Percentiles rank a stretch among this genome's conserved stretches.
Conservation (phyloP, 2,888 invertebrate species). For the Tetranychus truncatus region DNA sequence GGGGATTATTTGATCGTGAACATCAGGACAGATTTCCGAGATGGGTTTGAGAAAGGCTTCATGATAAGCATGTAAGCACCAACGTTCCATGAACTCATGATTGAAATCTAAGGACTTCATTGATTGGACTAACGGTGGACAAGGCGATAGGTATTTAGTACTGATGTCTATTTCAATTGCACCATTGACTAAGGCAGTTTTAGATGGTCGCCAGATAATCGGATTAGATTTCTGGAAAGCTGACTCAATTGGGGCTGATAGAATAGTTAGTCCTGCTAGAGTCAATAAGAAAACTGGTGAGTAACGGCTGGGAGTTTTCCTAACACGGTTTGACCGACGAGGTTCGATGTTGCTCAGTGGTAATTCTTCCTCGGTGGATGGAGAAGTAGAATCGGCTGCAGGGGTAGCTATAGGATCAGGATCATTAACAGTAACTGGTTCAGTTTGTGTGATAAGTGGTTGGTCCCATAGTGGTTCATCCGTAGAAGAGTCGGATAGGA, state of each 20-base stretch:
- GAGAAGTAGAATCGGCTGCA: neutral
- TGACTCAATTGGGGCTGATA: neutral
- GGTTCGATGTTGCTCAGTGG: neutral
- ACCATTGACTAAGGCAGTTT: neutral
- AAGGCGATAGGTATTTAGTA: neutral
- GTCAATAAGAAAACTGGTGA: neutral
- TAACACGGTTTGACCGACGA: neutral
- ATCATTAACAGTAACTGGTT: neutral
- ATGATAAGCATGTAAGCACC: neutral
- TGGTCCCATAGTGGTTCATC: neutral
- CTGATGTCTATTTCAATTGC: neutral
- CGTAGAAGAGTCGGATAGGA: neutral
- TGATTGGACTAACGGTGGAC: neutral
- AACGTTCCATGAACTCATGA: neutral
- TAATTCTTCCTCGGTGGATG: neutral
- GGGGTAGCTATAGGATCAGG: neutral
- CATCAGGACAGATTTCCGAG: neutral
- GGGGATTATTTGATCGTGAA: neutral
- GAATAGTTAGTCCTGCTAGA: neutral
- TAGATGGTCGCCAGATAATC: neutral
- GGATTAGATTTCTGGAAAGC: neutral
- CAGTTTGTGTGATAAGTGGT: neutral
- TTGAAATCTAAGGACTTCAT: neutral
- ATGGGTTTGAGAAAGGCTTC: neutral
- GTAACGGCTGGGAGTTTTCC: neutral